Evolutionary conservation across 92 coral and sea anemone species (phyloP), one percentile per base, ranked within the genome.

Genomic region (Pocillopora meandrina): DNA sequence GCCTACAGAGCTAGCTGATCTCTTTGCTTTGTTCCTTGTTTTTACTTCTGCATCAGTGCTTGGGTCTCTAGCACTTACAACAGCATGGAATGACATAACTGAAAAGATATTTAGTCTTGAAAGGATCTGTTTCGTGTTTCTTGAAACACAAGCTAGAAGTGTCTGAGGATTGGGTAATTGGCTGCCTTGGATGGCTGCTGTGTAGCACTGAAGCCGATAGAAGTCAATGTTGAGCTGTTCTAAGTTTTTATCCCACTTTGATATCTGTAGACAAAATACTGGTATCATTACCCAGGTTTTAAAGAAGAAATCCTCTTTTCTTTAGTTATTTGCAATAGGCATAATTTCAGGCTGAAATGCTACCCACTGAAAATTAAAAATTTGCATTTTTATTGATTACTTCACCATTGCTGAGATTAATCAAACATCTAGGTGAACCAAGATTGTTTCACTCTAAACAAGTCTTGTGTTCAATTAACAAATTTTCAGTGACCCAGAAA

Each of bases 1-100:
- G 26, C 99, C 99, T 7, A 95, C 95, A 66, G 92, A 91, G 52
- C 98, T 96, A 64, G 93, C 94, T 56, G 95, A 89, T 26, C 98
- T 88, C 75, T 96, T 94, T 55, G 95, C 88, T 81, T 87, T 87
- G 75, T 70, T 85, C 62, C 93, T 76, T 33, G 89, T 80, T 69
- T 87, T 94, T 77, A 92, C 98, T 88, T 90, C 99, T 52, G 89
- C 95, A 18, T 94, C 95, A 42, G 93, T 82, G 60, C 83, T 87
- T 1, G 93, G 92, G 80, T 94, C 98, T 61, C 98, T 87, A 15
- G 98, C 98, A 87, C 94, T 91, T 49, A 93, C 94, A 55, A 94
- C 92, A 75, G 99, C 95, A 61, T 97, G 96, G 84, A 97, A 97
- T 66, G 98, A 94, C 93, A 91, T 92, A 62, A 97, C 99, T 14